Conservation (phyloP, 2,888 invertebrate species). For the Trissoscelio sp. region DNA sequence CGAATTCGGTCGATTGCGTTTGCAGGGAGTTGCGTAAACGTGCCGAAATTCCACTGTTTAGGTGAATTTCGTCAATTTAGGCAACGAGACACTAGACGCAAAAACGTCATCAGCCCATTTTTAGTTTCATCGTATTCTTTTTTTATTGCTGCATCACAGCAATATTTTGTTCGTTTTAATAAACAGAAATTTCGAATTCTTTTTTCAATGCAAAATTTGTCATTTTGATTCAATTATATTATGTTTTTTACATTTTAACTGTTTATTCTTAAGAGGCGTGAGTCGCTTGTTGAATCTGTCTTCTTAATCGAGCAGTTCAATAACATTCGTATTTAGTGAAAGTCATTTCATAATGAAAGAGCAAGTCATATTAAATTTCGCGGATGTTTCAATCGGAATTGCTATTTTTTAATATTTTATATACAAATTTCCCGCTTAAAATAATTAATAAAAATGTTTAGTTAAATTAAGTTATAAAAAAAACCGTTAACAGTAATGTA, state of each 20-base stretch:
- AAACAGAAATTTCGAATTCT: not conserved
- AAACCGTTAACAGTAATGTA: too few species aligned
- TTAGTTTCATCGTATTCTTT: constrained; percentile 40
- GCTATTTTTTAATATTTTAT: too few species aligned
- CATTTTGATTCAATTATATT: not conserved
- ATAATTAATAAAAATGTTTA: too few species aligned
- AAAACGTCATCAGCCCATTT: constrained; percentile 55
- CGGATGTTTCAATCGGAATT: too few species aligned
- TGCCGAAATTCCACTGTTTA: not conserved
- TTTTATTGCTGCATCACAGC: constrained; percentile 46
- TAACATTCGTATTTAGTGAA: constrained; percentile 57
- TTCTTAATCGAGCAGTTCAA: constrained; percentile 20
- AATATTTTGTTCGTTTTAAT: not conserved
- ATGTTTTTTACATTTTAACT: constrained; percentile 21
- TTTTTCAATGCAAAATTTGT: not conserved
- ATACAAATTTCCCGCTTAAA: too few species aligned
- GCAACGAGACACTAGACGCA: constrained; percentile 10
- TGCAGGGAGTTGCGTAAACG: constrained; percentile 16
- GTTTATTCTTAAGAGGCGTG: constrained; percentile 15
- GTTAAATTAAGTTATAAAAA: too few species aligned
- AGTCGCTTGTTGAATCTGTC: constrained; percentile 11
- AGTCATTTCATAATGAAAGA: constrained; percentile 48
- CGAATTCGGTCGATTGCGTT: not conserved
- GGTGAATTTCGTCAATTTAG: constrained; percentile 38
- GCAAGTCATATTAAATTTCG: not conserved